Evolutionary conservation across 2,888 invertebrate genomes (phyloP).

Genomic region (Parthenolecanium corni): DNA sequence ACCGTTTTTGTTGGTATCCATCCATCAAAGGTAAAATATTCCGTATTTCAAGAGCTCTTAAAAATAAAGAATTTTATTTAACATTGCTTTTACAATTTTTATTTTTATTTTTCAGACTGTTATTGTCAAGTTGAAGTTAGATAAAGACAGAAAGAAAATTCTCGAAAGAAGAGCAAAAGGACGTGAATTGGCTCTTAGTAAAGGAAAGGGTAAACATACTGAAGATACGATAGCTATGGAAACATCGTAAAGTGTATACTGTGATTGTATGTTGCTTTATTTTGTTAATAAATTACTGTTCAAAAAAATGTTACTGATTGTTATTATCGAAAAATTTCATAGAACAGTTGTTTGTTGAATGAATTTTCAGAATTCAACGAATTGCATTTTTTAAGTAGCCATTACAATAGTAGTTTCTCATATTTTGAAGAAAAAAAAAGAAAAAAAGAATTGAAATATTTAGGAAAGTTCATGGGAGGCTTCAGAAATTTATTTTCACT

Average conservation of each 20-base stretch:
- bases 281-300: slow-evolving; percentile 20
- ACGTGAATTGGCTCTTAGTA: slow-evolving; percentile 73
- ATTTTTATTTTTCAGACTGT: slow-evolving; percentile 60
- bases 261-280: slow-evolving; percentile 2
- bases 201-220: slow-evolving; percentile 95
- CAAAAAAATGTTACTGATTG: too few relatives aligned
- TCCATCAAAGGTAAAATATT: slow-evolving; percentile 74
- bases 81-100: neutral
- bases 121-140: slow-evolving; percentile 97
- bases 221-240: slow-evolving; percentile 57
- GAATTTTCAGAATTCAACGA: too few relatives aligned
- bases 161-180: slow-evolving; percentile 94
- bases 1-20: slow-evolving; percentile 98
- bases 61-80: too few relatives aligned
- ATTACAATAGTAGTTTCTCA: too few relatives aligned
- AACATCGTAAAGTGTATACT: slow-evolving; percentile 26
- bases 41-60: neutral
- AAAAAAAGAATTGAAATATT: too few relatives aligned
- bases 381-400: too few relatives aligned
- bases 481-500: too few relatives aligned
- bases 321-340: too few relatives aligned
- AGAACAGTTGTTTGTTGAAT: too few relatives aligned
- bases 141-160: slow-evolving; percentile 94
- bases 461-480: too few relatives aligned
- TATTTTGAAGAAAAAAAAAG: too few relatives aligned